Evolutionary conservation across 1,140 invertebrate species (phyloP), one percentile per base, ranked within the genome.

Genomic region (Sipha flava): DNA sequence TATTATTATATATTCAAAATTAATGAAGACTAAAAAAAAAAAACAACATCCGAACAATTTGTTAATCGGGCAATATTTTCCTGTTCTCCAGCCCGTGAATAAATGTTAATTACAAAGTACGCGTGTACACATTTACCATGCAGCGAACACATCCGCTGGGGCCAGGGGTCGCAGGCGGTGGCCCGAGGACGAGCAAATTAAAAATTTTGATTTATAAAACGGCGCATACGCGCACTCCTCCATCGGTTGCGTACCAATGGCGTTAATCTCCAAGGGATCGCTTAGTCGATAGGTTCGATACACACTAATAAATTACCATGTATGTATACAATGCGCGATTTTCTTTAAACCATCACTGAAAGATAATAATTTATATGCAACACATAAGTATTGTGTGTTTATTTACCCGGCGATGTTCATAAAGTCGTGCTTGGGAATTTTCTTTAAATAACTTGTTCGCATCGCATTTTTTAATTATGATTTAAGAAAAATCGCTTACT

Each of bases 141-240:
- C 59, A 59, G 31, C 29, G n/a, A 43, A 43, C 40, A 12, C 40
- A 12, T 43, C 40, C 40, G 40, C n/a, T 23, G 12, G 64, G 12
- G 62, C 6, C n/a, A 10, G 14, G 1, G 34, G 62, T 3, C 21
- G 0, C 18, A 16, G 7, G n/a, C 62, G 23, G 54, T 14, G 29
- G 26, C 14, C n/a, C 3, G 16, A 62, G 57, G 57, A 34, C 3
- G 37, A 21, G 37, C 12, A 43, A 43, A 66, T 66, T 66, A 66
- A 66, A 66, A 66, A 43, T 66, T 66, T 66, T 66, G 64, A 66
- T 66, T 66, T 43, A 66, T 66, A 43, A 54, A 54, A 54, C 49
- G 47, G n/a, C 43, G 43, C 14, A 10, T 14, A 14, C 12, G 2
- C 43, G 14, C 43, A 7, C 43, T 45, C 14, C 7, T 45, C 43